Base-by-base conservation (phyloP, 1,140 invertebrate species). In the Pseudomyrmex concolor region DNA sequence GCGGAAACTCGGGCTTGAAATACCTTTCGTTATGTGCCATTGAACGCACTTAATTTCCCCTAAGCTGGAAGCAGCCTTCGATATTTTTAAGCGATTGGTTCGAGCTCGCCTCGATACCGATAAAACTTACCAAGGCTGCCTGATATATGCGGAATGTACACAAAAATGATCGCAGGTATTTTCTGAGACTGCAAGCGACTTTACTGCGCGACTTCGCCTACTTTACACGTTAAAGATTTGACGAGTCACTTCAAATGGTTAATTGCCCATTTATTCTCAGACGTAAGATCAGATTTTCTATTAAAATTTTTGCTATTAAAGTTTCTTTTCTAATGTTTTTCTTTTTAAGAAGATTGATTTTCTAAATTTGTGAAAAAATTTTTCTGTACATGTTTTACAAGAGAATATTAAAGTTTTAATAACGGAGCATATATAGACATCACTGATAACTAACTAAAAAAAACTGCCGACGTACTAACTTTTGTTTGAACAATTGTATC, bases 1-100 rank as follows among this genome's bases (percentile, higher is more conserved):
- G 66, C 51, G 45, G 51, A 60, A 80, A 71, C 63, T 80, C 43
- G 15, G 22, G 15, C 22, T 50, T 59, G 43, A 71, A 80, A 80
- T 80, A 80, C 43, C 43, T 80, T 71, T 80, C 43, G 43, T 80
- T 71, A 71, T 80, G 43, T 80, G 55, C 66, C 66, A 80, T 59
- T 80, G 54, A 59, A 80, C 22, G 45, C 43, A 80, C 66, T 80
- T 78, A 59, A 68, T 68, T 70, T 71, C 43, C 55, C 34, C 15
- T 70, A 80, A 70, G 19, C 43, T 70, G 43, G 66, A 60, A 60
- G 54, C 43, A 80, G 66, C 54, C 70, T 70, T 60, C 54, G 66
- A 50, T 80, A 71, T 60, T 80, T 80, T 80, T 48, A 59, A 70
- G 43, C 48, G n/a, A 80, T 80, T 71, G 43, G 10, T 59, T 70